Evolutionary conservation across 2,888 invertebrate species (phyloP).

Genomic region (Campoplex nolae): DNA sequence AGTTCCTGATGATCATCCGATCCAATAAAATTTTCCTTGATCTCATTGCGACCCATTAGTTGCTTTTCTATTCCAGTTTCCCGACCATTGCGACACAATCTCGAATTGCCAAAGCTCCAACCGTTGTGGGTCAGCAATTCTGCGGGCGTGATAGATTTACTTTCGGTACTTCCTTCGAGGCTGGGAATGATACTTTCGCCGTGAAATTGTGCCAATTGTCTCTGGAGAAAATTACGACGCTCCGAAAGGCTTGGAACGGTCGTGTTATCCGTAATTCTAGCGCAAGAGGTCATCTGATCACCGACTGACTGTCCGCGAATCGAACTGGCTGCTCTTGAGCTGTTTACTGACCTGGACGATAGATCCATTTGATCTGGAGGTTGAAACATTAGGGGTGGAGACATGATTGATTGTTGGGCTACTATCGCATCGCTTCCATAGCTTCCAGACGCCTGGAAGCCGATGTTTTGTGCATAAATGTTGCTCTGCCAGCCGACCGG

Average conservation of each 20-base stretch:
- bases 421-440: conserved; percentile 17
- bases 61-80: neutral
- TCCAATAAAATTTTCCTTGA: neutral
- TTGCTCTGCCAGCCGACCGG: conserved; percentile 76
- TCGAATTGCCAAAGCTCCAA: conserved; percentile 56
- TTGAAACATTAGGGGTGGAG: conserved; percentile 23
- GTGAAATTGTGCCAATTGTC: conserved; percentile 46
- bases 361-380: conserved; percentile 37
- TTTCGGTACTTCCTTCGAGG: neutral
- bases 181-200: conserved; percentile 29
- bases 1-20: conserved; percentile 11
- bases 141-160: conserved; percentile 8
- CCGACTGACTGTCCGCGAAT: conserved; percentile 66
- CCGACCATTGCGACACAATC: conserved; percentile 11
- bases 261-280: too few species aligned
- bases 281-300: conserved; percentile 59
- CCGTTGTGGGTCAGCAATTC: conserved; percentile 62
- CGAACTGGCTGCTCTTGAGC: conserved; percentile 15
- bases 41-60: neutral
- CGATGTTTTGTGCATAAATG: conserved; percentile 29
- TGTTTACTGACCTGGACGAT: conserved; percentile 32
- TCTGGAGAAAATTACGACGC: conserved; percentile 66
- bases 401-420: conserved; percentile 13
- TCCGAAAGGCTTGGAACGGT: conserved; percentile 67
- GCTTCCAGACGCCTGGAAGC: conserved; percentile 14